These are phyloP conservation scores for Ariolimax columbianus DNA, from an alignment of 2,888 invertebrate species.

Conservation along the genomic window DNA sequence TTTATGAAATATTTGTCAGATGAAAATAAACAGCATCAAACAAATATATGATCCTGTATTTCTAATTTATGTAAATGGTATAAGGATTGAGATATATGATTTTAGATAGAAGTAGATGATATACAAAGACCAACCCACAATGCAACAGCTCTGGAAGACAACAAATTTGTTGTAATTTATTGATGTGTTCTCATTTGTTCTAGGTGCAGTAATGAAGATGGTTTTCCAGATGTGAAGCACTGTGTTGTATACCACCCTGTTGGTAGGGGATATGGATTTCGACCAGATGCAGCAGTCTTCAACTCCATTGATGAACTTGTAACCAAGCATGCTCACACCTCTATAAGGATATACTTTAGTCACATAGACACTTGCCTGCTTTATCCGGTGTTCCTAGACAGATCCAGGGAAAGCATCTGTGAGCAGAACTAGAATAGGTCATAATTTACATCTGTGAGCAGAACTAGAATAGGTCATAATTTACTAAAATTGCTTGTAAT, in stretches of 20 bases:
- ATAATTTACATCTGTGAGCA: no score
- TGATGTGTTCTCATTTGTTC: neutral
- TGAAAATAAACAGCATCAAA: no score
- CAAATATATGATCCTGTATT: no score
- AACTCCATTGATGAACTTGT: constrained; percentile 52
- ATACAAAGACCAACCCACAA: no score
- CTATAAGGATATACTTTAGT: constrained; percentile 50
- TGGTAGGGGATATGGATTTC: constrained; percentile 53
- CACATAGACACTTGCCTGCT: constrained; percentile 47
- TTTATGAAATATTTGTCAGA: no score
- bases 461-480: no score
- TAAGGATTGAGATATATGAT: no score
- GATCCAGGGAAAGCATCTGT: neutral
- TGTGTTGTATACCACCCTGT: constrained; percentile 46
- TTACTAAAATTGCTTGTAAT: no score
- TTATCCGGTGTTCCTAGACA: constrained; percentile 47
- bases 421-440: neutral
- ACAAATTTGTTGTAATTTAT: neutral
- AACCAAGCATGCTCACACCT: constrained; percentile 46
- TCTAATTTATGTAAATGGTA: no score
- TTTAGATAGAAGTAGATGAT: no score
- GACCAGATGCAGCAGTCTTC: constrained; percentile 51
- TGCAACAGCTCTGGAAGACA: no score
- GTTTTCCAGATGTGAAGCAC: constrained; percentile 45
- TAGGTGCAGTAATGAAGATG: constrained; percentile 41